phyloP scores from a whole-genome alignment of 1,140 invertebrate species.

The Elysia chlorotica region DNA sequence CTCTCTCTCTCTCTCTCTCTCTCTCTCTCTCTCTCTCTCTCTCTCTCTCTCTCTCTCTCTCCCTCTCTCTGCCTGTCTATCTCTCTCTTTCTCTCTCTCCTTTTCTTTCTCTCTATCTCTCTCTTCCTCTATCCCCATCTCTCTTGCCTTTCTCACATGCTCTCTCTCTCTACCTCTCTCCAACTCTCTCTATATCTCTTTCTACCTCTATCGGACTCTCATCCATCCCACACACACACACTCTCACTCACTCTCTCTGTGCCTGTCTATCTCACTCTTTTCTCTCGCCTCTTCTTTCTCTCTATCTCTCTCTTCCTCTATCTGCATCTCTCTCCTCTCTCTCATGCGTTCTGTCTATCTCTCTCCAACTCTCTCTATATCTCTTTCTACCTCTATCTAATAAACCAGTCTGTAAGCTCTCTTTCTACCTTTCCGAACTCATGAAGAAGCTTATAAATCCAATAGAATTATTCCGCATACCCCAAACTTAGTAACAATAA shows the following conservation, averaged over 20 bases:
- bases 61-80: neutral
- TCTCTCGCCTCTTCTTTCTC: neutral
- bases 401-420: neutral
- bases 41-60: neutral
- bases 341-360: neutral
- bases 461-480: no score
- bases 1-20: neutral
- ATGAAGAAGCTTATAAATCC: no score
- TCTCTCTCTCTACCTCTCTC: neutral
- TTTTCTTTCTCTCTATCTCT: neutral
- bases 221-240: neutral
- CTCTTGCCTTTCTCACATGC: neutral
- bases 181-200: neutral
- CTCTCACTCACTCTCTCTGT: neutral
- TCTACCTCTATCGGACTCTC: neutral
- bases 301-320: neutral
- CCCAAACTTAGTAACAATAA: no score
- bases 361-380: neutral
- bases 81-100: neutral
- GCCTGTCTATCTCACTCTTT: neutral
- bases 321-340: no score
- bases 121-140: neutral
- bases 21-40: constrained; percentile 8
- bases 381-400: neutral
- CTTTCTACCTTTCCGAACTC: neutral